phyloP scores from a whole-genome alignment of 2,113 vertebrate species.

The Spermophilus dauricus region DNA sequence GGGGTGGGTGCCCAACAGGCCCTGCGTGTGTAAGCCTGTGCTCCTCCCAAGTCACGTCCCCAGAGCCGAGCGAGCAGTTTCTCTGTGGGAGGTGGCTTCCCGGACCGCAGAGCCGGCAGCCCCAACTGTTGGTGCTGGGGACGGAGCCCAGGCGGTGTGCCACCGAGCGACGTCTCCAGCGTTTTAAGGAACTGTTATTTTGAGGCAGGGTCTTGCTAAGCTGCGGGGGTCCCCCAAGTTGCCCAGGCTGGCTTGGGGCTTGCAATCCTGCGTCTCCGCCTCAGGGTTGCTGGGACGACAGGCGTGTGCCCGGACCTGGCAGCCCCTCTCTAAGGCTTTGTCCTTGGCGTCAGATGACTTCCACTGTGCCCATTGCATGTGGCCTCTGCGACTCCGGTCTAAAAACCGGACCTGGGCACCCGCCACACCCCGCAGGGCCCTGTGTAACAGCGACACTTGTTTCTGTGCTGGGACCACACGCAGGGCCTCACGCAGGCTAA shows the following conservation, averaged over 20 bases:
- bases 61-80: background rate
- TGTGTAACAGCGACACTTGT: background rate
- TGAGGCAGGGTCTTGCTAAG: too few species aligned
- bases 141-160: too few species aligned
- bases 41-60: background rate
- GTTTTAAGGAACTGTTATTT: too few species aligned
- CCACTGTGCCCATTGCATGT: background rate
- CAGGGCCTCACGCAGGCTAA: background rate
- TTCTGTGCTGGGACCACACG: background rate
- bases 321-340: background rate
- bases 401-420: background rate
- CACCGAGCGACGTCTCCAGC: too few species aligned
- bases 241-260: too few species aligned
- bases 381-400: background rate
- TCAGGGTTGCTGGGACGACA: too few species aligned
- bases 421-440: background rate
- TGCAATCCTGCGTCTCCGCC: too few species aligned
- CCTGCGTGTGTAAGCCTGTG: background rate
- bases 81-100: too few species aligned
- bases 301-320: too few species aligned
- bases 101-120: background rate
- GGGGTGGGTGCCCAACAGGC: background rate
- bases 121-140: too few species aligned
- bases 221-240: too few species aligned
- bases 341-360: background rate